Conservation (phyloP, 2,888 invertebrate species). For the Opisthograptis luteolata region DNA sequence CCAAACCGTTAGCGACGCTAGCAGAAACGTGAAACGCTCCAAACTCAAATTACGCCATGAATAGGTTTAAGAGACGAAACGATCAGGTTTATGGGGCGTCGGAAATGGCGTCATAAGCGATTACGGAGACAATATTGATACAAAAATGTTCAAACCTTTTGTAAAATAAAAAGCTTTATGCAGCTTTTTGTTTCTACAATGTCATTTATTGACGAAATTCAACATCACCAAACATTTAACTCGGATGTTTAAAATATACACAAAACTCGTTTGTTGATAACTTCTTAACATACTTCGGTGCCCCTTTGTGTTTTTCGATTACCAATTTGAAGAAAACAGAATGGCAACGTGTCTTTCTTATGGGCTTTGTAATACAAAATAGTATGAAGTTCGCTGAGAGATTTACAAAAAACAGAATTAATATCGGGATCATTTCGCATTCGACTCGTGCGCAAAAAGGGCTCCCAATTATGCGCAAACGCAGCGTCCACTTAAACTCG, state of each 20-base stretch:
- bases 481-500: constrained; percentile 70
- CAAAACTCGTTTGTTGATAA: constrained; percentile 28
- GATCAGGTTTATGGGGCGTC: constrained; percentile 36
- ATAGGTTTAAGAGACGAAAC: constrained; percentile 35
- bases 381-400: constrained; percentile 50
- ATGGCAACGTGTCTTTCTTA: constrained; percentile 33
- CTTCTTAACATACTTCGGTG: constrained; percentile 31
- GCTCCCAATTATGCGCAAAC: constrained; percentile 78
- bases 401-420: constrained; percentile 69
- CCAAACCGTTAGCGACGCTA: constrained; percentile 31
- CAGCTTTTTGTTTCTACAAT: constrained; percentile 34
- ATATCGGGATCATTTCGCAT: constrained; percentile 71
- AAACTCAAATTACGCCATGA: constrained; percentile 40
- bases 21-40: constrained; percentile 49
- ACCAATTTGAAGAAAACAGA: constrained; percentile 41
- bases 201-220: constrained; percentile 32
- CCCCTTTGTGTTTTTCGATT: constrained; percentile 35
- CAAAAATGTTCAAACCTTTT: constrained; percentile 36
- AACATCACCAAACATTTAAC: constrained; percentile 18
- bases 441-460: constrained; percentile 74
- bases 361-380: constrained; percentile 48
- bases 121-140: constrained; percentile 38
- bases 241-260: constrained; percentile 27
- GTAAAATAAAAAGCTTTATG: constrained; percentile 33
- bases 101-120: constrained; percentile 36